A percentile compares a stretch with the other conserved stretches of the same genome.
Evolutionary conservation across 2,888 invertebrate genomes (phyloP).

Genomic region (Encarsia formosa): DNA sequence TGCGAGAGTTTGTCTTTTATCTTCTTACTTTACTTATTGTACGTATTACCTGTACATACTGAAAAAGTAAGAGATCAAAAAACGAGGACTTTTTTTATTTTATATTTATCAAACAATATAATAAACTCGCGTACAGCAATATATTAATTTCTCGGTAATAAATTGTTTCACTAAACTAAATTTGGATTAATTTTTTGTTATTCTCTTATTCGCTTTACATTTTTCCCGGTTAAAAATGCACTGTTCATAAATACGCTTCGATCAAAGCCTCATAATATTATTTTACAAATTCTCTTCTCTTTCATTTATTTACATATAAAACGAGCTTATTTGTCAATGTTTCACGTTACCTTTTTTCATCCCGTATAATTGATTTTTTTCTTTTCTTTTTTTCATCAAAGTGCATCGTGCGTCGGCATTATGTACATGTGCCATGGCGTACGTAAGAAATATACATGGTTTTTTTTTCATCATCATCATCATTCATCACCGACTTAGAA

Average conservation of each 20-base stretch:
- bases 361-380: constrained; percentile 18
- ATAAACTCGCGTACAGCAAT: constrained; percentile 18
- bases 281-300: constrained; percentile 15
- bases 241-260: constrained; percentile 6
- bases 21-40: constrained; percentile 18
- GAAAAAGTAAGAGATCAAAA: constrained; percentile 21
- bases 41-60: constrained; percentile 6
- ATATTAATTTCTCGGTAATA: constrained; percentile 26
- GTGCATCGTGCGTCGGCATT: constrained; percentile 29
- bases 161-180: constrained; percentile 21
- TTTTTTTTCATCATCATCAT: too few species aligned
- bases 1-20: constrained; percentile 17
- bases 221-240: constrained; percentile 19
- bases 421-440: constrained; percentile 40
- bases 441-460: constrained; percentile 41
- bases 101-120: constrained; percentile 18
- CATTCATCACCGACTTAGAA: constrained; percentile 34
- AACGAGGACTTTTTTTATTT: constrained; percentile 8
- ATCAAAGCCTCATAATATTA: constrained; percentile 4
- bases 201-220: constrained; percentile 20
- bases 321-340: not conserved
- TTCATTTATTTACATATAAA: constrained; percentile 23
- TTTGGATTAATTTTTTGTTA: constrained; percentile 12
- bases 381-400: too few species aligned
- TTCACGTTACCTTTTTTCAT: constrained; percentile 12